A percentile compares a stretch with the other conserved stretches of the same genome.
phyloP scores from a whole-genome alignment of 2,888 invertebrate genomes.

The Eulithis prunata region DNA sequence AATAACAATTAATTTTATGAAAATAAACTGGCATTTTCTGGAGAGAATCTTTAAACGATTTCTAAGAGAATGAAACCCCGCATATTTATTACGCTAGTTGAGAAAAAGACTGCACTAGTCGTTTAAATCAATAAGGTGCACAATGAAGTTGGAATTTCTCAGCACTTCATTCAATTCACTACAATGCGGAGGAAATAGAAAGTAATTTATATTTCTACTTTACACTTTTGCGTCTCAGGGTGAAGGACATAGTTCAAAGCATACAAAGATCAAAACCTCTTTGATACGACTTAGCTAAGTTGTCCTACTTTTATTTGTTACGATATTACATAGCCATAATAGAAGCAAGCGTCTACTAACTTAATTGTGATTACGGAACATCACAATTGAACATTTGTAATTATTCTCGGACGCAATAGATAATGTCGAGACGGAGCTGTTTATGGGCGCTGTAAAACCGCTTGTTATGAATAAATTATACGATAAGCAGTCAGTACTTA shows the following conservation, averaged over 20 bases:
- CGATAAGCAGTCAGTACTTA: neutral
- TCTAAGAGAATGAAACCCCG: neutral
- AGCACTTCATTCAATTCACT: neutral
- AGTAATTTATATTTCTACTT: too few species aligned
- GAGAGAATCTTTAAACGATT: too few species aligned
- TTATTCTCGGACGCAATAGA: constrained; percentile 3
- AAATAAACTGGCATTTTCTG: too few species aligned
- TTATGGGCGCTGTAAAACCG: neutral
- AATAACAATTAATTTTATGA: too few species aligned
- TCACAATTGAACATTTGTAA: constrained; percentile 1
- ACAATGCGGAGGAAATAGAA: neutral
- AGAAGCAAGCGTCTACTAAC: neutral
- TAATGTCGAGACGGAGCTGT: neutral
- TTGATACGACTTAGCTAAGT: neutral
- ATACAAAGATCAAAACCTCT: too few species aligned
- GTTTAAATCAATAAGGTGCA: too few species aligned
- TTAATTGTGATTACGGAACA: neutral
- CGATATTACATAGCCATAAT: neutral
- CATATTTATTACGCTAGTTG: neutral
- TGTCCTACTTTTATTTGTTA: constrained; percentile 1
- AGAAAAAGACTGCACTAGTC: neutral
- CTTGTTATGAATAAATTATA: neutral
- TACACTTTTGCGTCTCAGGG: too few species aligned
- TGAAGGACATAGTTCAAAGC: too few species aligned
- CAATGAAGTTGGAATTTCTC: neutral